These are phyloP conservation scores for Laterallus jamaicensis DNA, from an alignment of 2,113 vertebrate species.

Conservation along the genomic window DNA sequence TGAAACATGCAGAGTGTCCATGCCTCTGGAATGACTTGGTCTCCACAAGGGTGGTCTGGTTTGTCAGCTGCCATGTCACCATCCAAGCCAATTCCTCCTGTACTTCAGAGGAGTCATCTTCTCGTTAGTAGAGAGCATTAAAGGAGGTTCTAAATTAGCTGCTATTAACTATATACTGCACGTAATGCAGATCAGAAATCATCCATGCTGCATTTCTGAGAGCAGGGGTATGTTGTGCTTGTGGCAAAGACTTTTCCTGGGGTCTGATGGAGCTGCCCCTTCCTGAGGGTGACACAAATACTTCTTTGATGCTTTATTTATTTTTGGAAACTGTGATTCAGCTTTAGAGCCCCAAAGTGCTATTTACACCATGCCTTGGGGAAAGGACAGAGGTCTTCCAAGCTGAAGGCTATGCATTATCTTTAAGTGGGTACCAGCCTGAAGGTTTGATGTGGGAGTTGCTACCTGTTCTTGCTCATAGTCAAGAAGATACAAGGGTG, in stretches of 20 bases:
- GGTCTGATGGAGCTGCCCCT: background rate
- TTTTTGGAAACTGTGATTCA: background rate
- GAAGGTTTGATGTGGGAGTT: background rate
- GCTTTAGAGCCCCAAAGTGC: background rate
- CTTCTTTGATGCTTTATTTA: background rate
- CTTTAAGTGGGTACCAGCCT: background rate
- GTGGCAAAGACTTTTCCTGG: background rate
- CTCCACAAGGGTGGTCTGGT: background rate
- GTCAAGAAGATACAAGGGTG: background rate
- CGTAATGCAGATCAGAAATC: background rate
- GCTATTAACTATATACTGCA: background rate
- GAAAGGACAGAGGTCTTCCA: background rate
- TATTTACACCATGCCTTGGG: background rate
- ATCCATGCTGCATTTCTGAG: background rate
- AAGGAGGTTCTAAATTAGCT: background rate
- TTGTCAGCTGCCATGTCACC: background rate
- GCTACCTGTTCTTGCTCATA: background rate
- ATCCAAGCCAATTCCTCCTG: background rate
- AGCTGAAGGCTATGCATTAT: background rate
- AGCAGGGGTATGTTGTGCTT: background rate
- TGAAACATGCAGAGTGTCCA: background rate
- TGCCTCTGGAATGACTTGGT: background rate
- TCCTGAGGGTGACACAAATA: fast-evolving
- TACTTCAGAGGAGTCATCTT: background rate
- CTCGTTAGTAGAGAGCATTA: background rate